Evolutionary conservation across 2,113 vertebrate genomes (phyloP).

Genomic region (Pelecanoides urinatrix): DNA sequence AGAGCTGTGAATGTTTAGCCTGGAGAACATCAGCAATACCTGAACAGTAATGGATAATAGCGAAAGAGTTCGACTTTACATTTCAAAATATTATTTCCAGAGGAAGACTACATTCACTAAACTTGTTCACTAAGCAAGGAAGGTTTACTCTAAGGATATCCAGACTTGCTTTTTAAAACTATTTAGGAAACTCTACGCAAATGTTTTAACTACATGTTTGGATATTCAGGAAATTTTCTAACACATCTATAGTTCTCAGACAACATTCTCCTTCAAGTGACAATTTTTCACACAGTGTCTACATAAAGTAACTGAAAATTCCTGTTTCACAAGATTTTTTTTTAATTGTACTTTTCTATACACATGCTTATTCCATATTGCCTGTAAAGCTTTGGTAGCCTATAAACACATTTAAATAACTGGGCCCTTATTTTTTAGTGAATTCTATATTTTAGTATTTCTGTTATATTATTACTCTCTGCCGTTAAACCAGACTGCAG

Average conservation of each 20-base stretch:
- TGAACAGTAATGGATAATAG: background rate
- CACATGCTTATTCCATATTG: background rate
- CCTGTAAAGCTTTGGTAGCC: background rate
- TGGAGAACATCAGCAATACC: background rate
- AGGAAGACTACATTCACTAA: background rate
- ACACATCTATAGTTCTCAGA: background rate
- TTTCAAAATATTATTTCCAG: background rate
- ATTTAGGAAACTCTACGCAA: background rate
- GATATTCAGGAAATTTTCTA: background rate
- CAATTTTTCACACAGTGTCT: background rate
- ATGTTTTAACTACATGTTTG: background rate
- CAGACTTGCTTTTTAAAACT: background rate
- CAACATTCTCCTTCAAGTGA: background rate
- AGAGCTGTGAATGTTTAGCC: too few relatives aligned
- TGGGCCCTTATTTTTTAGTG: background rate
- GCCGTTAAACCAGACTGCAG: background rate
- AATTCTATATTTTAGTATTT: background rate
- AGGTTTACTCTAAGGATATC: background rate
- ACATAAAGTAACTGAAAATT: background rate
- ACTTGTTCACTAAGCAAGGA: background rate
- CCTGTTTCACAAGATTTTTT: background rate
- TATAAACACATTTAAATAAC: background rate
- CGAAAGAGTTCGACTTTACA: background rate
- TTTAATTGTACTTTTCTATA: background rate
- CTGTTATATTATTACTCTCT: background rate